Conservation (phyloP, 2,113 vertebrate species). For the Ranitomeya imitator region DNA sequence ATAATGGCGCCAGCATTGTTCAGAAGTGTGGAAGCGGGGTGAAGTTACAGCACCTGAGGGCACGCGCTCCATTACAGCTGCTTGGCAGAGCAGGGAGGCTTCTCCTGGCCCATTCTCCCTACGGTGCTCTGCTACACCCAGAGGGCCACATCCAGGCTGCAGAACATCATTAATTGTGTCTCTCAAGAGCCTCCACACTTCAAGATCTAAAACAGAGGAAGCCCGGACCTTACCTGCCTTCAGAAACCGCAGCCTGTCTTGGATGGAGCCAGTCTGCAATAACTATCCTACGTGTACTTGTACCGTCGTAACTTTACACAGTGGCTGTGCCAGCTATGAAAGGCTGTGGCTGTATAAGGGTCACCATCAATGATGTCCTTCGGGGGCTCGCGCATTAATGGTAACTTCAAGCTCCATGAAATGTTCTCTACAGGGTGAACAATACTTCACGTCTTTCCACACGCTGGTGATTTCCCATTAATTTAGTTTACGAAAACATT, state of each 20-base stretch:
- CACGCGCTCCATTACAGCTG: slow-evolving; percentile 26
- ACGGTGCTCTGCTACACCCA: slow-evolving; percentile 33
- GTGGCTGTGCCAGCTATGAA: slow-evolving; percentile 9
- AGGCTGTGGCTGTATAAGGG: not conserved
- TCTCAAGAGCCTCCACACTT: slow-evolving; percentile 46
- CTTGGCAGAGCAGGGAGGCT: slow-evolving; percentile 37
- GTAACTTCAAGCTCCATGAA: slow-evolving; percentile 36
- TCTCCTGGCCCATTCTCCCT: slow-evolving; percentile 18
- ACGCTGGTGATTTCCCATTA: slow-evolving; percentile 16
- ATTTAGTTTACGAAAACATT: slow-evolving; percentile 40
- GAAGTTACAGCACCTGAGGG: slow-evolving; percentile 28
- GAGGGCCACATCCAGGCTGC: slow-evolving; percentile 49
- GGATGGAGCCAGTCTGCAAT: slow-evolving; percentile 19
- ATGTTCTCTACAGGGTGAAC: slow-evolving; percentile 11
- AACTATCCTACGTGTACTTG: not conserved
- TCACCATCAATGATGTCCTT: slow-evolving; percentile 26
- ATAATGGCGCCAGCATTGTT: slow-evolving; percentile 27
- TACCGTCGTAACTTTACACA: not conserved
- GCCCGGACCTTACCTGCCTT: slow-evolving; percentile 46
- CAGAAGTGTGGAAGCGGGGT: slow-evolving; percentile 4
- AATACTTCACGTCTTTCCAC: not conserved
- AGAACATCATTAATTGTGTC: slow-evolving; percentile 54
- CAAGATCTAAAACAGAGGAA: slow-evolving; percentile 34
- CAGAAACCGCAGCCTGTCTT: slow-evolving; percentile 33
- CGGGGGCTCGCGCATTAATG: slow-evolving; percentile 34